phyloP scores from a whole-genome alignment of 2,113 vertebrate species.

The Gymnarchus niloticus region DNA sequence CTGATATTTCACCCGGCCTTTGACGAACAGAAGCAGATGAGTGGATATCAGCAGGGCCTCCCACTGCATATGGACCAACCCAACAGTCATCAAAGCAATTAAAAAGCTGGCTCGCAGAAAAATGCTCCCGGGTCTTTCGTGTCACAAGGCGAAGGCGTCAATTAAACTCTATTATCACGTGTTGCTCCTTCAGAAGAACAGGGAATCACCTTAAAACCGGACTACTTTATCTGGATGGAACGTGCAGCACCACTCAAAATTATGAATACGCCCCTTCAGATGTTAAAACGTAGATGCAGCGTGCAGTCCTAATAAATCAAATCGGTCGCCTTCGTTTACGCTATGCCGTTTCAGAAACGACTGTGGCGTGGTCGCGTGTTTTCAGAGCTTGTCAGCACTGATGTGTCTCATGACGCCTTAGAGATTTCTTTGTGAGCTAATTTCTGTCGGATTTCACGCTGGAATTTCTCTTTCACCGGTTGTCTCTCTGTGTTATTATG shows the following conservation, averaged over 20 bases:
- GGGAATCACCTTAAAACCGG: not conserved
- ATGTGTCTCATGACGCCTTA: not conserved
- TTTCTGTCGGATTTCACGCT: not conserved
- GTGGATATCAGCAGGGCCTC: conserved; percentile 10
- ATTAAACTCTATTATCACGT: not conserved
- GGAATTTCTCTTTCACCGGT: not conserved
- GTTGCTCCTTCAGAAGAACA: not conserved
- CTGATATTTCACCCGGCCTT: conserved; percentile 21
- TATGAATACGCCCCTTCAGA: not conserved
- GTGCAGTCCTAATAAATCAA: not conserved
- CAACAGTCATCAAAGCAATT: conserved; percentile 21
- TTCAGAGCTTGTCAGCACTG: not conserved
- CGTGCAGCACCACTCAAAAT: too few species aligned
- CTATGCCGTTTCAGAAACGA: not conserved
- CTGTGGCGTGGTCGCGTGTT: not conserved
- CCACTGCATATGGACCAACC: conserved; percentile 4
- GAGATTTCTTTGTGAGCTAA: not conserved
- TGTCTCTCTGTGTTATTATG: not conserved
- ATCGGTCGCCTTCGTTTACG: not conserved
- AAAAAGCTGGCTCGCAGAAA: not conserved
- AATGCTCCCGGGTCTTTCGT: not conserved
- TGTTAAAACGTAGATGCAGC: too few species aligned
- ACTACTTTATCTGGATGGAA: not conserved
- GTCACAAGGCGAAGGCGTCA: conserved; percentile 11
- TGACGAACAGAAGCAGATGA: conserved; percentile 4